A percentile compares a stretch with the other conserved stretches of the same genome.
phyloP scores from a whole-genome alignment of 2,113 vertebrate species.

The Polypterus senegalus region DNA sequence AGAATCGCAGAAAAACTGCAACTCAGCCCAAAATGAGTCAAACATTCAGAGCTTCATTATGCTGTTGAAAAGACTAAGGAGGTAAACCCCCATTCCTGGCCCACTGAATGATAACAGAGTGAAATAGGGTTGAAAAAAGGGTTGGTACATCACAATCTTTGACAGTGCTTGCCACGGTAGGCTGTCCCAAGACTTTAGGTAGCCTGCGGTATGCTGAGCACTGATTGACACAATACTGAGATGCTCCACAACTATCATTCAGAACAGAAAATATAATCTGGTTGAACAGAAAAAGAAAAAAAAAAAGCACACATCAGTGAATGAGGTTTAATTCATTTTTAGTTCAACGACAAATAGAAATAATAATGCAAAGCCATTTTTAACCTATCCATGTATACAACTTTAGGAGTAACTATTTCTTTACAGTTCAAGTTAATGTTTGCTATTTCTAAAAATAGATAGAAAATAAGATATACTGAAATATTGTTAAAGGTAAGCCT shows the following conservation, averaged over 20 bases:
- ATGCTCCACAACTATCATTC: slow-evolving; percentile 55
- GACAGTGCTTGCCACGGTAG: slow-evolving; percentile 65
- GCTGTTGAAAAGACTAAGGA: slow-evolving; percentile 79
- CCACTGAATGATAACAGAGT: slow-evolving; percentile 61
- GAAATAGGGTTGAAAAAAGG: slow-evolving; percentile 82
- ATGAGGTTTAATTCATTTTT: too few relatives aligned
- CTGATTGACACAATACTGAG: slow-evolving; percentile 61
- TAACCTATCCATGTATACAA: too few relatives aligned
- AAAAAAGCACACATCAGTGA: too few relatives aligned
- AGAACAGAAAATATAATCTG: too few relatives aligned
- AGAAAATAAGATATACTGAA: too few relatives aligned
- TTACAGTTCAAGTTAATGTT: too few relatives aligned
- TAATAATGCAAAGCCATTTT: too few relatives aligned
- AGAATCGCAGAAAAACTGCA: slow-evolving; percentile 65
- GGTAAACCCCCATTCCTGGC: slow-evolving; percentile 76
- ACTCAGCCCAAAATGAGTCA: slow-evolving; percentile 79
- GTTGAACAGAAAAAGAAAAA: too few relatives aligned
- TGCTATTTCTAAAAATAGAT: too few relatives aligned
- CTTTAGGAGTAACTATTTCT: too few relatives aligned
- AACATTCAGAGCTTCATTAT: slow-evolving; percentile 82
- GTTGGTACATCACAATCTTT: slow-evolving; percentile 57
- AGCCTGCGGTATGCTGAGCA: slow-evolving; percentile 60
- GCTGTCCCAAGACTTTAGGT: slow-evolving; percentile 48
- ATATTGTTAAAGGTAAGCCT: too few relatives aligned
- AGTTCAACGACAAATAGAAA: too few relatives aligned